Evolutionary conservation across 2,797 vertebrate genomes (phyloP).

Genomic region (Anguilla marmorata): DNA sequence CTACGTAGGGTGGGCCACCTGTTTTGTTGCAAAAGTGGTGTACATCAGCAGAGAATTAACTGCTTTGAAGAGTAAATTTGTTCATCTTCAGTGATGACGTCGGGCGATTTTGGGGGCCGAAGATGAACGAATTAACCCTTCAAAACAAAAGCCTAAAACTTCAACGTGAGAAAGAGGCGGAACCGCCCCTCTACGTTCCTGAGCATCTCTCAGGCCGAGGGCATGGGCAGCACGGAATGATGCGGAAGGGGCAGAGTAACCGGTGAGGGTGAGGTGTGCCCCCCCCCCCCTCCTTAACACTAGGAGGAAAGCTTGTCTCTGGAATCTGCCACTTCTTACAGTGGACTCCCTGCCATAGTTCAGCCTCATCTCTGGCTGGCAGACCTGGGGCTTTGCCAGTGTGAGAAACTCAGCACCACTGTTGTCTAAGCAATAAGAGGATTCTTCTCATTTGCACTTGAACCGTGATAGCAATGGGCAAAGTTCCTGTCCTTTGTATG

Average conservation of each 20-base stretch:
- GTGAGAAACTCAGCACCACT: not conserved
- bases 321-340: not conserved
- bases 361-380: not conserved
- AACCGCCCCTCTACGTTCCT: no score
- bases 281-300: no score
- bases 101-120: not conserved
- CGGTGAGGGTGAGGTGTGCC: no score
- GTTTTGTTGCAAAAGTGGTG: constrained; percentile 47
- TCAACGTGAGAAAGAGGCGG: no score
- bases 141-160: no score
- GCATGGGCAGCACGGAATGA: no score
- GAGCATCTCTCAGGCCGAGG: no score
- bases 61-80: constrained; percentile 35
- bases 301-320: not conserved
- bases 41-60: constrained; percentile 42
- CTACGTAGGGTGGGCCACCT: constrained; percentile 49
- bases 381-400: not conserved
- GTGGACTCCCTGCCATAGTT: not conserved
- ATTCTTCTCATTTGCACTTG: not conserved
- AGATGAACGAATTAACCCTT: no score
- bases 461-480: not conserved
- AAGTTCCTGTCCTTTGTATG: not conserved
- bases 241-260: no score
- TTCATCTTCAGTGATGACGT: constrained; percentile 43
- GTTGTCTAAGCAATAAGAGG: not conserved